Conservation (phyloP, 2,113 vertebrate genomes). For the Pithys albifrons region DNA sequence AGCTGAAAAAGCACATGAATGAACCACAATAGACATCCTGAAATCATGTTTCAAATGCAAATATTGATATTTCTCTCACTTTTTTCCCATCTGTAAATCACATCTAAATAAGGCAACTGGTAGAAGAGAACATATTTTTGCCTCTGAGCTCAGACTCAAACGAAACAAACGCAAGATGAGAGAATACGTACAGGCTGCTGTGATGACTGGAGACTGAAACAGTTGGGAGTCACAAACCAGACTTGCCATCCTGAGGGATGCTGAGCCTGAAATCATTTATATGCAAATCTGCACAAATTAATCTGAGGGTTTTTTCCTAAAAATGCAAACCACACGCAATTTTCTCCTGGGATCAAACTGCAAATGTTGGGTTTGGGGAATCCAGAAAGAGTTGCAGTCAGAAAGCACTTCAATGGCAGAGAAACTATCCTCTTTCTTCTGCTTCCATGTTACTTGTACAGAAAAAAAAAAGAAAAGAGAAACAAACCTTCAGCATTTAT, state of each 20-base stretch:
- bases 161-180: neutral
- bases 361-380: neutral
- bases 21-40: neutral
- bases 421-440: neutral
- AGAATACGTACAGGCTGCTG: neutral
- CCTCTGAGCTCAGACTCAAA: conserved; percentile 22
- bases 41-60: conserved; percentile 46
- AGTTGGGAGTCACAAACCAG: neutral
- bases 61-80: conserved; percentile 37
- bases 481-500: neutral
- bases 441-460: neutral
- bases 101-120: neutral
- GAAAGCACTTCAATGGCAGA: neutral
- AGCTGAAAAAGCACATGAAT: conserved; percentile 37
- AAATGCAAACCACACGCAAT: neutral
- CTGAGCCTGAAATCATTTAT: conserved; percentile 28
- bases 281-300: conserved; percentile 18
- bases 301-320: neutral
- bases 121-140: conserved; percentile 9
- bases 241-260: neutral
- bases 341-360: neutral
- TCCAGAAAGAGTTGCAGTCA: conserved; percentile 3
- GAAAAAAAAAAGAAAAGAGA: neutral
- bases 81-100: conserved; percentile 18
- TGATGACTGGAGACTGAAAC: neutral